Conservation (phyloP, 1,140 invertebrate genomes). For the Gryon sp. region DNA sequence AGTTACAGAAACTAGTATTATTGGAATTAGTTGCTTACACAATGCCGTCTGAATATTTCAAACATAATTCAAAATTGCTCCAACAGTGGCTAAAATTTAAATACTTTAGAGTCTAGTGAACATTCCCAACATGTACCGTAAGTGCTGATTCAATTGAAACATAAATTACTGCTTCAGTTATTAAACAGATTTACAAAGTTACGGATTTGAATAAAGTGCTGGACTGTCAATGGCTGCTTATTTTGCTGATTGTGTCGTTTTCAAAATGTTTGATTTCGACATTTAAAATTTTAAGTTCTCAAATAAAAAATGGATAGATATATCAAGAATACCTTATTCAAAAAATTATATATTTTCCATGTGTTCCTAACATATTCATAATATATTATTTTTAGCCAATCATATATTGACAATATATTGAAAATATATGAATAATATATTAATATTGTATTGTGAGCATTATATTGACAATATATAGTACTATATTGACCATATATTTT, state of each 20-base stretch:
- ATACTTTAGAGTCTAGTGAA: conserved; percentile 37
- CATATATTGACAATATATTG: too few relatives aligned
- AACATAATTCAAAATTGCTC: conserved; percentile 50
- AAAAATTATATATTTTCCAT: too few relatives aligned
- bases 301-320: too few relatives aligned
- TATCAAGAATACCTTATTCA: too few relatives aligned
- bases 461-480: too few relatives aligned
- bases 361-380: too few relatives aligned
- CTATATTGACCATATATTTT: too few relatives aligned
- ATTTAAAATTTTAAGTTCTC: too few relatives aligned
- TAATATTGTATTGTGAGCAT: too few relatives aligned
- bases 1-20: conserved; percentile 43
- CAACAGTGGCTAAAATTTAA: conserved; percentile 24
- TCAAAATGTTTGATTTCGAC: too few relatives aligned
- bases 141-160: conserved; percentile 44
- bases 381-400: too few relatives aligned
- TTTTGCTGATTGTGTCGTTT: neutral
- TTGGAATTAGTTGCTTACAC: conserved; percentile 38
- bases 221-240: conserved; percentile 18
- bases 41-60: conserved; percentile 24
- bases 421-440: too few relatives aligned
- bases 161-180: conserved; percentile 43
- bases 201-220: conserved; percentile 22
- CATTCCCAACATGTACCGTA: conserved; percentile 10
- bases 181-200: conserved; percentile 47